Percentiles rank a stretch among this genome's conserved stretches.
phyloP scores from a whole-genome alignment of 2,888 invertebrate species.

The Caradrina clavipalpis region DNA sequence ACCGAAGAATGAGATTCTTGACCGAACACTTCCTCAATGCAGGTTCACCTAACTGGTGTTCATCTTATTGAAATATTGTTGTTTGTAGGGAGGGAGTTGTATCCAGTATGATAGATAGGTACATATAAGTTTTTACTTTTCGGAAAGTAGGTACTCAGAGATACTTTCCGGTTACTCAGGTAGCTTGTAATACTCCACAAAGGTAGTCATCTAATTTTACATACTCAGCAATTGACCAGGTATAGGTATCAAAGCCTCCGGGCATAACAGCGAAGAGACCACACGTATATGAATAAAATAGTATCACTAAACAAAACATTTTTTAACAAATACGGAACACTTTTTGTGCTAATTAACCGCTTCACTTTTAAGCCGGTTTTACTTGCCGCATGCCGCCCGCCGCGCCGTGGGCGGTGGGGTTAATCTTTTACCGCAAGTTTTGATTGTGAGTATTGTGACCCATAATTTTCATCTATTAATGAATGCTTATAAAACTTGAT shows the following conservation, averaged over 20 bases:
- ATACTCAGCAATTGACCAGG: neutral
- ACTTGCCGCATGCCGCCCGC: constrained; percentile 7
- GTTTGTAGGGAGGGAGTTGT: neutral
- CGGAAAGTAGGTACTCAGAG: too few species aligned
- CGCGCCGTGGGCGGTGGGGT: constrained; percentile 1
- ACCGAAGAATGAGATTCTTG: constrained; percentile 41
- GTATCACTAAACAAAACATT: neutral
- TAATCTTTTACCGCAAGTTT: constrained; percentile 42
- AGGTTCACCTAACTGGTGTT: constrained; percentile 5
- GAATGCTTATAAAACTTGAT: too few species aligned
- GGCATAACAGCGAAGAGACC: neutral
- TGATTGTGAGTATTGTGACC: neutral
- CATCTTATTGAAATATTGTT: neutral
- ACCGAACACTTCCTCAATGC: constrained; percentile 32
- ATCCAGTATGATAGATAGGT: neutral
- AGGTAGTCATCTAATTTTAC: neutral
- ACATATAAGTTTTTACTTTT: too few species aligned
- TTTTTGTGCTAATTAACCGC: constrained; percentile 42
- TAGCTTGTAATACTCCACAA: neutral
- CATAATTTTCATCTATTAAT: neutral
- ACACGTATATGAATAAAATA: neutral
- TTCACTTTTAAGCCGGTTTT: constrained; percentile 42
- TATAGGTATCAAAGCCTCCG: neutral
- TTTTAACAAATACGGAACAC: constrained; percentile 26
- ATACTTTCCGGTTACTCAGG: too few species aligned